Evolutionary conservation across 2,888 invertebrate genomes (phyloP), one percentile per base, ranked within the genome.

Genomic region (Pterobdella sp.): DNA sequence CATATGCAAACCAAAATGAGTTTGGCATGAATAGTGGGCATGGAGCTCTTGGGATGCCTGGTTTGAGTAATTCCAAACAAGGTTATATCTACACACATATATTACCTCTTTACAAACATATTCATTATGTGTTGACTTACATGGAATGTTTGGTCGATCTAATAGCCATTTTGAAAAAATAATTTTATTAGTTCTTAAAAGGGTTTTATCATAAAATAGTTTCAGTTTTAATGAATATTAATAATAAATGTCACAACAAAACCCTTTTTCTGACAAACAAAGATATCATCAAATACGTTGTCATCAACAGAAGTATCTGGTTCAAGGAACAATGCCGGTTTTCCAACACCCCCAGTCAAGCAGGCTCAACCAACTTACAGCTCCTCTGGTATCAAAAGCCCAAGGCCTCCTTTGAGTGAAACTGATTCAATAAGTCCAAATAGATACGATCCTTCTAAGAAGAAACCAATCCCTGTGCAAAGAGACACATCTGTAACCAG

Each of bases 1-100:
- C 18, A 26, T 56, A 56, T 26, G 60, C 60, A 26, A 56, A 56
- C 60, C 60, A 56, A 22, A 26, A 56, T n/a, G 60, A 56, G 60
- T 56, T 56, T 56, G n/a, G 4, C 4, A 26, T 56, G 60, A 56
- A 26, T 22, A 56, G 60, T 56, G 60, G 60, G n/a, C 60, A 56
- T 56, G 60, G 60, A 56, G 60, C 60, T 56, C 60, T 56, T n/a
- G 60, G 60, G 26, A 56, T 56, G 60, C 60, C 60, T 56, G 60
- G 60, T 26, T 26, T 56, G 60, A 56, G n/a, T 56, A 3, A 3
- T 22, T 56, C 60, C 7, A 56, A 56, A 26, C 60, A 22, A 22
- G 60, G 60, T 56, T 4, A 26, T n/a, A n/a, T n/a, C n/a, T n/a
- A n/a, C n/a, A n/a, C n/a, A n/a, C n/a, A n/a, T n/a, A n/a, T n/a